Conservation (phyloP, 2,888 invertebrate genomes). For the Ennomos fuscantarius region DNA sequence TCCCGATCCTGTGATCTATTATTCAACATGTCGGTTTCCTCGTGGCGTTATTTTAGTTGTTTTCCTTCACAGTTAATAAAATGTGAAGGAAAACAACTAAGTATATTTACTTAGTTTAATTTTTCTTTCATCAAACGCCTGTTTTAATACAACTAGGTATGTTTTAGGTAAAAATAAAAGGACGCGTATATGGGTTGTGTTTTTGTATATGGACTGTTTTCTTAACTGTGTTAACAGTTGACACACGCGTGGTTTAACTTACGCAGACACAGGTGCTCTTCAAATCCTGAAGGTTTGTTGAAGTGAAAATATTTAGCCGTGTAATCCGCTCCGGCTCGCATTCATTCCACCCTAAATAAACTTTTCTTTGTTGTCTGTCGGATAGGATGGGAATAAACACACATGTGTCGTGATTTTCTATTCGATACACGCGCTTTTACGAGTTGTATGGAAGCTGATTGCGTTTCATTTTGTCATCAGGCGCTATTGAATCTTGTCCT, state of each 20-base stretch:
- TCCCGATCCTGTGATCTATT: too few species aligned
- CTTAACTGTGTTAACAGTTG: background rate
- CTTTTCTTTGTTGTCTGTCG: conserved; percentile 42
- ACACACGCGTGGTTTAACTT: conserved; percentile 24
- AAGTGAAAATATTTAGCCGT: conserved; percentile 26
- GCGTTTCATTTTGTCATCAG: conserved; percentile 20
- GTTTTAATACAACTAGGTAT: too few species aligned
- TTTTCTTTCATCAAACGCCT: too few species aligned
- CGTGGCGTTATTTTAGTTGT: too few species aligned
- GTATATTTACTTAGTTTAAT: too few species aligned
- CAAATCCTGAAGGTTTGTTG: conserved; percentile 8
- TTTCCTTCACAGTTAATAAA: too few species aligned
- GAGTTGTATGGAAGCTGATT: conserved; percentile 19
- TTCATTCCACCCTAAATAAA: conserved; percentile 49
- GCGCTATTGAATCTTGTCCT: conserved; percentile 5
- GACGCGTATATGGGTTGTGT: background rate
- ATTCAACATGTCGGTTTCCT: too few species aligned
- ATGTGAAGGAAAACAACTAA: too few species aligned
- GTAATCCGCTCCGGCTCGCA: conserved; percentile 55
- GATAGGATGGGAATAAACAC: conserved; percentile 34
- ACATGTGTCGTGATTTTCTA: conserved; percentile 33
- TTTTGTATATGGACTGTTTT: background rate
- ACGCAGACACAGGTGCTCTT: conserved; percentile 6
- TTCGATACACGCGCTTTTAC: conserved; percentile 19
- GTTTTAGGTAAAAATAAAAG: too few species aligned